Conservation (phyloP, 2,797 vertebrate genomes). For the Cyprinella venusta region DNA sequence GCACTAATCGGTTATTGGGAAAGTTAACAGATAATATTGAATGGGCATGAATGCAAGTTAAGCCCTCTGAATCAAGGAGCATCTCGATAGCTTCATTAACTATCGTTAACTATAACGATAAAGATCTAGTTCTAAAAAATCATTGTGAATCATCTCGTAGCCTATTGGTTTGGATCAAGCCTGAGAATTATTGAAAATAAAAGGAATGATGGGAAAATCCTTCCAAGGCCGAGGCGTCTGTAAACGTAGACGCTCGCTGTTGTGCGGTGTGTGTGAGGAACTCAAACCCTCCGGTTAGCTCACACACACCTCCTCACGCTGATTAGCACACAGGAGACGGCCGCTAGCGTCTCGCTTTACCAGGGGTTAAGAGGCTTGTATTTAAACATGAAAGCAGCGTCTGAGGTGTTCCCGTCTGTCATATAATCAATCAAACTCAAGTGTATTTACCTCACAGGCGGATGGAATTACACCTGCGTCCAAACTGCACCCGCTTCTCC, state of each 20-base stretch:
- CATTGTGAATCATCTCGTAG: not conserved
- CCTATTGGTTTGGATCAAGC: not conserved
- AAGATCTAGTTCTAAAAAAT: not conserved
- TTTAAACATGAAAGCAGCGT: conserved; percentile 45
- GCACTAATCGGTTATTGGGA: too few relatives aligned
- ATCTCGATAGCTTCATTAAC: too few relatives aligned
- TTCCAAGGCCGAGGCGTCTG: not conserved
- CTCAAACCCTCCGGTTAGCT: not conserved
- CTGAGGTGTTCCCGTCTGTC: conserved; percentile 47
- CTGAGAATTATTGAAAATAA: not conserved
- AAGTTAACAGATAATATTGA: too few relatives aligned
- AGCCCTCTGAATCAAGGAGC: too few relatives aligned
- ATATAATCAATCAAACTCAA: conserved; percentile 59
- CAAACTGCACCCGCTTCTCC: conserved; percentile 31
- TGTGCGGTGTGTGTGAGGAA: not conserved
- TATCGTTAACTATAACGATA: not conserved
- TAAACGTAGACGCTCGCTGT: not conserved
- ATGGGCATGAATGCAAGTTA: too few relatives aligned
- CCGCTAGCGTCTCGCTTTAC: conserved; percentile 48
- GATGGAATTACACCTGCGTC: conserved; percentile 67
- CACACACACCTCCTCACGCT: conserved; percentile 15
- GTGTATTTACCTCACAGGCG: conserved; percentile 61
- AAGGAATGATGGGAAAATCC: not conserved
- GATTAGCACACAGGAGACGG: conserved; percentile 23
- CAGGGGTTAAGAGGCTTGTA: conserved; percentile 41